phyloP scores from a whole-genome alignment of 2,888 invertebrate species.

The Xestoiulus laeticollis region DNA sequence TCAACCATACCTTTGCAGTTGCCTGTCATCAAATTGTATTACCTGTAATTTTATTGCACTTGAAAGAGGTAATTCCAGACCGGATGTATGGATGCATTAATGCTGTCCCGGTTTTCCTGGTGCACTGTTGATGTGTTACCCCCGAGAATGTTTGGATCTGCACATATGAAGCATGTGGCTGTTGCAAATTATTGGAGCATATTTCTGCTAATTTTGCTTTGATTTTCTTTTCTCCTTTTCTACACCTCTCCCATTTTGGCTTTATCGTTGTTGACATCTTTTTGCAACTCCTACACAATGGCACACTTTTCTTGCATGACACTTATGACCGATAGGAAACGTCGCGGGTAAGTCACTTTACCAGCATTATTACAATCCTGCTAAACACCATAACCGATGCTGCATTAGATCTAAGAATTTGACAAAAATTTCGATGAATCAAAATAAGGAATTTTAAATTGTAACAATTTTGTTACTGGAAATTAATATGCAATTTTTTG shows the following conservation, averaged over 20 bases:
- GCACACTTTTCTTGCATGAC: constrained; percentile 40
- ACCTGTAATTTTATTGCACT: neutral
- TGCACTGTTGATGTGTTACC: neutral
- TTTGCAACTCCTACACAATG: constrained; percentile 44
- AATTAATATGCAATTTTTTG: neutral
- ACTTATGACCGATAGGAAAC: neutral
- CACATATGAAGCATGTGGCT: neutral
- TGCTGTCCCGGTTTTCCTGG: neutral
- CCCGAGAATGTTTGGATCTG: neutral
- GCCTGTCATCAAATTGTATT: constrained; percentile 9
- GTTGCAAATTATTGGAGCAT: neutral
- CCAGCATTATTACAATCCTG: neutral
- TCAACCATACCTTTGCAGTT: neutral
- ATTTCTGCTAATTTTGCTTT: neutral
- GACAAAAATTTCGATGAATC: no score
- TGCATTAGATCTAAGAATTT: neutral
- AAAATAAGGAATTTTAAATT: no score
- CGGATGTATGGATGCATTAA: constrained; percentile 38
- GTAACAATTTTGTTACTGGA: neutral
- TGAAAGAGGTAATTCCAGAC: neutral
- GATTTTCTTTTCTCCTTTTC: constrained; percentile 40
- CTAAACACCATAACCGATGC: no score
- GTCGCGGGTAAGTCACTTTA: neutral
- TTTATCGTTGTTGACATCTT: constrained; percentile 36
- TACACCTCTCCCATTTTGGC: constrained; percentile 45